Conservation (phyloP, 2,888 invertebrate genomes). For the Alsophila aescularia region DNA sequence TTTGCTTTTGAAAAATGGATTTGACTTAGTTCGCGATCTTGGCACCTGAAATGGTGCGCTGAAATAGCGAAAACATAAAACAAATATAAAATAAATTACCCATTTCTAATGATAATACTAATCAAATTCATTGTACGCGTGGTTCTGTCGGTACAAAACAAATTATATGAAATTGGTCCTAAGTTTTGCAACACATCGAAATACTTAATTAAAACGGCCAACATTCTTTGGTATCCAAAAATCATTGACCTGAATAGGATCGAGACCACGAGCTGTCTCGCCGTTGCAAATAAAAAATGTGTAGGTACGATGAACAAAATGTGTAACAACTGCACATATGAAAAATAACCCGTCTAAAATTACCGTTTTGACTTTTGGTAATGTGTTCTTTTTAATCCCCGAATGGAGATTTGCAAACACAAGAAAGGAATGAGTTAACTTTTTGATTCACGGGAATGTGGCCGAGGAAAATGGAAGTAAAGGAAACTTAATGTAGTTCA, state of each 20-base stretch:
- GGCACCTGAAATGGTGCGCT: too few species aligned
- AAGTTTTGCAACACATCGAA: conserved; percentile 1
- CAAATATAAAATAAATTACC: too few species aligned
- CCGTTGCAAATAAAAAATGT: conserved; percentile 16
- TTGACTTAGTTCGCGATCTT: too few species aligned
- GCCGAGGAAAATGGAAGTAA: not conserved
- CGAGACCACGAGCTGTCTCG: conserved; percentile 2
- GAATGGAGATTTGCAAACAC: conserved; percentile 1
- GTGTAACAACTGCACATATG: conserved; percentile 21
- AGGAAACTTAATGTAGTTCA: too few species aligned
- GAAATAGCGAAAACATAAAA: too few species aligned
- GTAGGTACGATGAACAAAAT: conserved; percentile 12
- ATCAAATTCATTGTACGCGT: too few species aligned
- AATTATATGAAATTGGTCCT: not conserved
- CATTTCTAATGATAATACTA: too few species aligned
- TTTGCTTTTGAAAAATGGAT: not conserved
- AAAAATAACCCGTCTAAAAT: conserved; percentile 19
- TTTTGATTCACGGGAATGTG: not conserved
- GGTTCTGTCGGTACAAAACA: not conserved
- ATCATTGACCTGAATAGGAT: conserved; percentile 12
- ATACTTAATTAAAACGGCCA: conserved; percentile 12
- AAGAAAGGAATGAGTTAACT: not conserved
- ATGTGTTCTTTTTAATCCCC: conserved; percentile 6
- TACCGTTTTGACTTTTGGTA: conserved; percentile 16
- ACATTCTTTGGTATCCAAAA: conserved; percentile 15